Base-by-base conservation (phyloP, 2,113 vertebrate genomes). In the Perognathus longimembris region DNA sequence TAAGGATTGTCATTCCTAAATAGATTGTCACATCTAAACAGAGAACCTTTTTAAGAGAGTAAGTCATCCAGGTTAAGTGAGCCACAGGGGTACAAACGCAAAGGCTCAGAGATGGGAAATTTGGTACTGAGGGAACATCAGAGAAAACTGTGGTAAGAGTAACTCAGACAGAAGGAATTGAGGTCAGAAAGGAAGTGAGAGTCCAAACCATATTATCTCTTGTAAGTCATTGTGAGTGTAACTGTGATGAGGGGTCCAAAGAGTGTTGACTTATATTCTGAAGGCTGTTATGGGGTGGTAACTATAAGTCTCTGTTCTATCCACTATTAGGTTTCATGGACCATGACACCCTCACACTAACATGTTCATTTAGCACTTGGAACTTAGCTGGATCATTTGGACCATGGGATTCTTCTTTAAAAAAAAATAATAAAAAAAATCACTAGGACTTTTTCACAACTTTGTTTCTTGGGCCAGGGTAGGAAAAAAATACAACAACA, bases 401-500 rank as follows among this genome's bases (percentile, higher is more conserved):
- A 67, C 34, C 38, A 63, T 5, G 10, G 70, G 36, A 32, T 4
- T 32, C 59, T 38, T 59, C 71, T 34, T 34, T 78, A 77, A 9
- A 42, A 86, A 78, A 69, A 87, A 78, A 61, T 8, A 54, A 15
- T 17, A 18, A 14, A 54, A 54, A 54, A 45, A 45, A 12, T 12
- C 45, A 57, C 28, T 59, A 88, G 6, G 2, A 8, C 5, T 84
- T 74, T 34, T 28, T n/a, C 76, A n/a, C 78, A 26, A 90, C 78
- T 38, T 28, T 69, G 3, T 73, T 91, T 89, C 71, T 54, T 92
- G 24, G 54, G 34, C 32, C 66, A 63, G 21, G 24, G 32, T 17
- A 88, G 28, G 7, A 73, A 92, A 94, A 17, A 70, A 63, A 70
- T 24, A 38, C 2, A 76, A 90, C 38, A 88, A 45, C 24, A 82